Evolutionary conservation across 2,113 vertebrate species (phyloP).

Genomic region (Cyanistes caeruleus): DNA sequence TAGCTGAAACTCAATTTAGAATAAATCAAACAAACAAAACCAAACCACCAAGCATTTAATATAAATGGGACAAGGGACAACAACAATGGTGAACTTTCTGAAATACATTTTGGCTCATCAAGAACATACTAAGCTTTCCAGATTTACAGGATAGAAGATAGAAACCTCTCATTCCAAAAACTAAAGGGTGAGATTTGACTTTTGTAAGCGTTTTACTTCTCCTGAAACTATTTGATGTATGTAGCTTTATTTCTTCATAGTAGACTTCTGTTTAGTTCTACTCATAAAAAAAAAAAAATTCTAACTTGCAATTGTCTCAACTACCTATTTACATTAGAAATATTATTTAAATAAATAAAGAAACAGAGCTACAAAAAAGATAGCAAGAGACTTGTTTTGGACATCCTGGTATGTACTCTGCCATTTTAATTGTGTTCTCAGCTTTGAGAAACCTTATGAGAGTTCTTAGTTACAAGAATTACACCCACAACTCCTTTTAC

Average conservation of each 20-base stretch:
- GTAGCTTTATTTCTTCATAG: not conserved
- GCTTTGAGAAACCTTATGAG: not conserved
- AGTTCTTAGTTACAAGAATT: not conserved
- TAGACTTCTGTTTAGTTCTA: not conserved
- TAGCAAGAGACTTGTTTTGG: not conserved
- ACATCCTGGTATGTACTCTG: not conserved
- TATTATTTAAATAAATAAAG: not conserved
- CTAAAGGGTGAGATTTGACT: not conserved
- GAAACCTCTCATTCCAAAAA: not conserved
- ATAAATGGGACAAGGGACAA: not conserved
- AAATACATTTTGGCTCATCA: not conserved
- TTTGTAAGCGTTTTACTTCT: not conserved
- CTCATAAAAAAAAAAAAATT: not conserved
- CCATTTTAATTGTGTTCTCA: not conserved
- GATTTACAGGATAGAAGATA: not conserved
- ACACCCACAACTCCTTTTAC: not conserved
- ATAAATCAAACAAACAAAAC: not conserved
- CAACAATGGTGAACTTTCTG: accelerated
- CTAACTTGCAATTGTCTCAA: not conserved
- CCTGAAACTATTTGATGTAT: not conserved
- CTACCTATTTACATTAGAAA: not conserved
- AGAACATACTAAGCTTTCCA: not conserved
- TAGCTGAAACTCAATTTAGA: not conserved
- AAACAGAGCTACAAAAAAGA: not conserved
- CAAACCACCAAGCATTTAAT: not conserved